phyloP scores from a whole-genome alignment of 2,797 vertebrate genomes.

The Mareca strepera region DNA sequence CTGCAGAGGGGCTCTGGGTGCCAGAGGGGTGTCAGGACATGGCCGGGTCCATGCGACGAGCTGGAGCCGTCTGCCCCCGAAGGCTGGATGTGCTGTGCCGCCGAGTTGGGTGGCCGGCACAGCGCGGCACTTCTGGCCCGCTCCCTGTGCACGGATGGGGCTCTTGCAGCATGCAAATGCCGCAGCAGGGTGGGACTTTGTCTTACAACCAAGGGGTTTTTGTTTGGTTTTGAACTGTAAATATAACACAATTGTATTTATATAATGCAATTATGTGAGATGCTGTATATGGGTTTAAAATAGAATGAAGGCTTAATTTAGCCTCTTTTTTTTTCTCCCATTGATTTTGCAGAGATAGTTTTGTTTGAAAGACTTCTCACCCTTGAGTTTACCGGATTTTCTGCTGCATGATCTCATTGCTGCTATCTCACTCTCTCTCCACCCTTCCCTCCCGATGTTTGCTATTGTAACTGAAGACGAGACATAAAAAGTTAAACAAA shows the following conservation, averaged over 20 bases:
- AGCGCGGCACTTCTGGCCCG: neutral
- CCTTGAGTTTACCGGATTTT: constrained; percentile 6
- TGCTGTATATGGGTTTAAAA: constrained; percentile 27
- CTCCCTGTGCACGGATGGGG: neutral
- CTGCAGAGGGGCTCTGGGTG: neutral
- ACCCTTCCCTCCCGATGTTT: constrained; percentile 68
- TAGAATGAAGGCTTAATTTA: constrained; percentile 66
- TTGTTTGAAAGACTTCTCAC: constrained; percentile 66
- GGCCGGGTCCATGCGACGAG: fast-evolving
- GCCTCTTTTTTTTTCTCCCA: neutral
- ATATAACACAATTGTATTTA: constrained; percentile 62
- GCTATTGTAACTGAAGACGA: constrained; percentile 50
- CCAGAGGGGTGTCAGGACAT: neutral
- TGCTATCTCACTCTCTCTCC: constrained; percentile 45
- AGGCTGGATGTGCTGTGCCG: neutral
- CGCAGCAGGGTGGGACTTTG: neutral
- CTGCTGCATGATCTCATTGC: constrained; percentile 58
- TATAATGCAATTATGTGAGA: neutral
- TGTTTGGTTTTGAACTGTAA: constrained; percentile 42
- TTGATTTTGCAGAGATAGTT: constrained; percentile 57
- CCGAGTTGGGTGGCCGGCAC: neutral
- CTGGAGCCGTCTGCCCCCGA: neutral
- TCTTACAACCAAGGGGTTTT: neutral
- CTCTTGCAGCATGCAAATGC: neutral
- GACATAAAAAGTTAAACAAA: constrained; percentile 62